Conservation (phyloP, 2,888 invertebrate species). For the Polydesmus complanatus region DNA sequence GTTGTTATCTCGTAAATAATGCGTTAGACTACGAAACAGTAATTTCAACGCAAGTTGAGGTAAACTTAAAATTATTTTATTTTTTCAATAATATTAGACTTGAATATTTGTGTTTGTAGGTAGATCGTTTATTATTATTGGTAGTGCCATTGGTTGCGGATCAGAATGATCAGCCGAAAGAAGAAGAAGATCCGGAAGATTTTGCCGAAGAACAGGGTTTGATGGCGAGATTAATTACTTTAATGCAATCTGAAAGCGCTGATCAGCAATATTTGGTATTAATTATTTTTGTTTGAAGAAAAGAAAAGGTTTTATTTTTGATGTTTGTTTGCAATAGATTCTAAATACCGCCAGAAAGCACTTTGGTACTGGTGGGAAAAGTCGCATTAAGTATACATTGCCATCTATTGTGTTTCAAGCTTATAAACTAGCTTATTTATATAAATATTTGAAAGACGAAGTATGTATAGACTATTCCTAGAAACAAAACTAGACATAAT, state of each 20-base stretch:
- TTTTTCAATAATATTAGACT: not conserved
- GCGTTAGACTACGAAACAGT: slow-evolving; percentile 77
- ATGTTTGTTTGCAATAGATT: slow-evolving; percentile 44
- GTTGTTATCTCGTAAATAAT: slow-evolving; percentile 76
- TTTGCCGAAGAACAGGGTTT: slow-evolving; percentile 89
- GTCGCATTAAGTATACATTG: slow-evolving; percentile 74
- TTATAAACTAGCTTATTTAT: slow-evolving; percentile 71
- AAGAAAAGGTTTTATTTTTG: not conserved
- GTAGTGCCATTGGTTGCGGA: slow-evolving; percentile 75
- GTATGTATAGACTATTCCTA: slow-evolving; percentile 27
- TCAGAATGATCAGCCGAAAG: slow-evolving; percentile 55
- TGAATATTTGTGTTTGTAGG: slow-evolving; percentile 33
- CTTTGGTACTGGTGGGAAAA: slow-evolving; percentile 76
- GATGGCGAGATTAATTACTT: slow-evolving; percentile 48
- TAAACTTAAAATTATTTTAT: slow-evolving; percentile 30
- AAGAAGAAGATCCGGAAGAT: slow-evolving; percentile 76
- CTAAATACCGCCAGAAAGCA: slow-evolving; percentile 75
- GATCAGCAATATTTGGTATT: slow-evolving; percentile 44
- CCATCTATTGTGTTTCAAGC: slow-evolving; percentile 92
- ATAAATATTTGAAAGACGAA: slow-evolving; percentile 58
- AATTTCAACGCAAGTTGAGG: slow-evolving; percentile 77
- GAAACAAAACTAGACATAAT: no score
- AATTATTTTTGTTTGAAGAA: not conserved
- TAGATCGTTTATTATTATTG: slow-evolving; percentile 61
- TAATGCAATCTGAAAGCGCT: slow-evolving; percentile 36